Evolutionary conservation across 2,888 invertebrate species (phyloP), one percentile per base, ranked within the genome.

Genomic region (Rhopalosiphum nymphaeae): DNA sequence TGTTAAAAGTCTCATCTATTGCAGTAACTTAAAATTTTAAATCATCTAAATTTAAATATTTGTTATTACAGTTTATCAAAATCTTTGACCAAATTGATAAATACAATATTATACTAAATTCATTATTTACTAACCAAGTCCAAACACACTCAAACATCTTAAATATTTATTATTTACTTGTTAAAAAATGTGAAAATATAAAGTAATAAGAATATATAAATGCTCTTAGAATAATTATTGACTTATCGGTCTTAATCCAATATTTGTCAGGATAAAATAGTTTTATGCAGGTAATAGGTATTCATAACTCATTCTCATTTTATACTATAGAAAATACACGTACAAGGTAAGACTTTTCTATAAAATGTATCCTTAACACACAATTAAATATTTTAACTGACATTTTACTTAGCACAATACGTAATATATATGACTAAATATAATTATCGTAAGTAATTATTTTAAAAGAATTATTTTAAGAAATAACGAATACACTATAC

Each of bases 251-350:
- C 13, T n/a, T n/a, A 87, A 87, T 49, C 49, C 46, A 87, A 49
- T 87, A 87, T 49, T 49, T 87, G 86, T 7, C n/a, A 25, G 1
- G 13, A 21, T 46, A 46, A 86, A 86, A 46, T 29, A 46, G 29
- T 46, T 29, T 5, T 86, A 16, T 49, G 11, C 11, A 49, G 49
- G 49, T 13, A 49, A 49, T 16, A 49, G n/a, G 5, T n/a, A 67
- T 67, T 67, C 67, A 67, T 67, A n/a, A 67, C 49, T 86, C n/a
- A n/a, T 86, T 87, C n/a, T 49, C 46, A 67, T n/a, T 67, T 67
- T 36, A 16, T 7, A 67, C n/a, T 4, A n/a, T 67, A 67, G 13
- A n/a, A 67, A n/a, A 1, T 67, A 67, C n/a, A 67, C 16, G n/a
- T n/a, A 67, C 4, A 11, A n/a, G n/a, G n/a, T n/a, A n/a, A n/a